Base-by-base conservation (phyloP, 92 coral and sea anemone genomes). In the Blastomussa wellsi region DNA sequence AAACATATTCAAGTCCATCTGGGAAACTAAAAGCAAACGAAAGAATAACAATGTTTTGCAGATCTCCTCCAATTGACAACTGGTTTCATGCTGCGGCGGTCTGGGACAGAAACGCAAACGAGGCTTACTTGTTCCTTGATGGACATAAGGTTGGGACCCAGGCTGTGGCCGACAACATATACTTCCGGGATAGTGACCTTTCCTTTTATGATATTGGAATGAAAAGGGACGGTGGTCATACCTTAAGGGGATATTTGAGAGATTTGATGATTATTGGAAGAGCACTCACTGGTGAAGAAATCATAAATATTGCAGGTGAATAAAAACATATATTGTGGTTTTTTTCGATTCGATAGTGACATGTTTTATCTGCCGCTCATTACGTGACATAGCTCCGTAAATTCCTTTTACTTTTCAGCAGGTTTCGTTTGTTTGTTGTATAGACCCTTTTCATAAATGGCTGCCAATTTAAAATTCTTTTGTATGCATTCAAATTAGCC, bases 231-330 rank as follows among this genome's bases (percentile, higher is more conserved):
- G 10, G 4, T 20, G 8, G 22, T 16, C 15, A 67, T 3, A 68
- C 76, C 13, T 22, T 67, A 5, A 48, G 28, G 5, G 85, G 85
- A 19, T 47, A 65, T 35, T 39, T 81, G 59, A 67, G 77, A 81
- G 44, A 81, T 31, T 20, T 81, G 26, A 81, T 65, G 44, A 48
- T 81, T 48, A 13, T 81, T 47, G 47, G 44, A 17, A 15, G 17
- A n/a, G 64, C 64, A 0, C 37, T 81, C 11, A 81, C 29, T 44
- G 44, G 26, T 10, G 65, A 47, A 35, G 77, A 81, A n/a, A 22
- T 79, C 3, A 10, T 0, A 1, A 39, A 15, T 3, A 52, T 65
- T 20, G 14, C 85, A 69, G 85, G 85, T 65, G 26, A 29, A 60
- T 38, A n/a, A n/a, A n/a, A n/a, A n/a, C n/a, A n/a, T n/a, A n/a